These are phyloP conservation scores for Nudaria mundana DNA, from an alignment of 2,888 invertebrate species.

Conservation along the genomic window DNA sequence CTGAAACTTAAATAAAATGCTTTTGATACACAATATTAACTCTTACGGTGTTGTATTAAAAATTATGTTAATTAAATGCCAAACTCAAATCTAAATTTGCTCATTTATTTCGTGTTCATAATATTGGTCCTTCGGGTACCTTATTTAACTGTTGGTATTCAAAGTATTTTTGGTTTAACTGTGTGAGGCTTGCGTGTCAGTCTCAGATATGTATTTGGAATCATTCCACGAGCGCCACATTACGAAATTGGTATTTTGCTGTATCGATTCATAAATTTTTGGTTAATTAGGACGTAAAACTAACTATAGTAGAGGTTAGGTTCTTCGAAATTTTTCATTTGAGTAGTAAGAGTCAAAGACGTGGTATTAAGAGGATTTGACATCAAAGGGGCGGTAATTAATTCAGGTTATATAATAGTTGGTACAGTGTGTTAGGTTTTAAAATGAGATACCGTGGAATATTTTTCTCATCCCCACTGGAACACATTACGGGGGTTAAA, in stretches of 20 bases:
- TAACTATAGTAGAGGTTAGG: conserved; percentile 21
- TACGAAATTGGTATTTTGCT: conserved; percentile 39
- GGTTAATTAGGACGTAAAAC: conserved; percentile 43
- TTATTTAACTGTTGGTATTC: conserved; percentile 57
- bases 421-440: too few species aligned
- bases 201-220: conserved; percentile 41
- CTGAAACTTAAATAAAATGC: conserved; percentile 11
- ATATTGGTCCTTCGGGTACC: conserved; percentile 47
- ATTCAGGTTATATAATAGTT: too few species aligned
- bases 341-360: too few species aligned
- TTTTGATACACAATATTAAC: conserved; percentile 20
- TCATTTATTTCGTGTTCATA: conserved; percentile 50
- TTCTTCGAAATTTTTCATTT: conserved; percentile 7
- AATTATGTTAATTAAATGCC: conserved; percentile 20
- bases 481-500: too few species aligned
- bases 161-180: conserved; percentile 57
- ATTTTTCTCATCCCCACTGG: too few species aligned
- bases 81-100: conserved; percentile 41
- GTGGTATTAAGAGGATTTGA: not conserved
- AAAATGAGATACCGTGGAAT: too few species aligned
- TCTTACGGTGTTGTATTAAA: conserved; percentile 29
- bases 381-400: not conserved
- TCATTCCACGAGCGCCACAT: conserved; percentile 43
- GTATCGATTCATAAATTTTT: conserved; percentile 40
- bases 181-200: conserved; percentile 50